Evolutionary conservation across 2,113 vertebrate genomes (phyloP).

Genomic region (Arvicanthis niloticus): DNA sequence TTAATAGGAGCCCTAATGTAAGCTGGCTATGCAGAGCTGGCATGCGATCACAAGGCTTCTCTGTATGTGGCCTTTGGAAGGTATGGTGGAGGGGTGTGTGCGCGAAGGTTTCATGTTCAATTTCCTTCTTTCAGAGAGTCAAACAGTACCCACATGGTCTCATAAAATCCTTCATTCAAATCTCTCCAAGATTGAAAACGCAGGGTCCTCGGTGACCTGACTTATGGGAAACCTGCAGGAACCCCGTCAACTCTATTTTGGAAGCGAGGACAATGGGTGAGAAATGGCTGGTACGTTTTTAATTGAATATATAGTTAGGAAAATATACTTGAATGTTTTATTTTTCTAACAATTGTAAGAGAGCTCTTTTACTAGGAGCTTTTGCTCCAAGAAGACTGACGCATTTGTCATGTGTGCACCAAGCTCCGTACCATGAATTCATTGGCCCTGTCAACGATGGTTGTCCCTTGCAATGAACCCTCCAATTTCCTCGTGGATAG

Average conservation of each 20-base stretch:
- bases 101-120: conserved; percentile 63
- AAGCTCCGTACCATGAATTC: background rate
- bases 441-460: background rate
- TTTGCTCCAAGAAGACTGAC: background rate
- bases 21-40: conserved; percentile 63
- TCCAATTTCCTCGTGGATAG: background rate
- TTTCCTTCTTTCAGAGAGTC: conserved; percentile 68
- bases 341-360: background rate
- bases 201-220: conserved; percentile 52
- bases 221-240: conserved; percentile 50
- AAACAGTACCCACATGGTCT: conserved; percentile 60
- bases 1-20: conserved; percentile 68
- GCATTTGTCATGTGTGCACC: background rate
- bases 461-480: background rate
- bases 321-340: background rate
- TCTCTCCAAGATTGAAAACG: conserved; percentile 66
- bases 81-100: background rate
- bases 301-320: conserved; percentile 5
- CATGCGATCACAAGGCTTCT: conserved; percentile 55
- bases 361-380: background rate
- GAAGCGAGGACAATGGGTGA: conserved; percentile 27
- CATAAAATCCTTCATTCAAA: conserved; percentile 72
- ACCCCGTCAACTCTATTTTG: conserved; percentile 26
- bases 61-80: background rate
- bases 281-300: background rate